Conservation (phyloP, 2,797 vertebrate species). For the Crypturellus tataupa region DNA sequence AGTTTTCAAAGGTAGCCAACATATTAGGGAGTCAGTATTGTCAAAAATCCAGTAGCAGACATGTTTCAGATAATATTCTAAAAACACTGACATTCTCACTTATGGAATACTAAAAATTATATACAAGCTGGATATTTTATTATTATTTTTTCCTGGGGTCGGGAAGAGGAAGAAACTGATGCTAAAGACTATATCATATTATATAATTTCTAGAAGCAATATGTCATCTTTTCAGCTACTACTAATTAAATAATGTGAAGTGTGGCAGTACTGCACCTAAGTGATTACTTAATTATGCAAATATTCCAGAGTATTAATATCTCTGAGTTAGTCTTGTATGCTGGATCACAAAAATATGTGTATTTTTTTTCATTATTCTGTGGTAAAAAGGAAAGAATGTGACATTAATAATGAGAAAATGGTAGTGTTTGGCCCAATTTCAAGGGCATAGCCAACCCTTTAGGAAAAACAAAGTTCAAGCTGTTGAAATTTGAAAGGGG, state of each 20-base stretch:
- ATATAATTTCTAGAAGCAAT: neutral
- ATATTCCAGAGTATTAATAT: neutral
- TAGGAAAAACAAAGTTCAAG: neutral
- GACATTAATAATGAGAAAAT: neutral
- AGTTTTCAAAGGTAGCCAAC: neutral
- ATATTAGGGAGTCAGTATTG: neutral
- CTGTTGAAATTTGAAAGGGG: too few species aligned
- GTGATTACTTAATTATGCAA: neutral
- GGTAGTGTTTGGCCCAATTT: neutral
- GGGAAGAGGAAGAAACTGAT: neutral
- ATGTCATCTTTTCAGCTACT: neutral
- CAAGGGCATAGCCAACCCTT: neutral
- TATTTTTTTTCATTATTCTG: neutral
- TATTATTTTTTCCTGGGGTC: neutral
- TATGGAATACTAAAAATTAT: neutral
- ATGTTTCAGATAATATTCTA: neutral
- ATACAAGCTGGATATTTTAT: neutral
- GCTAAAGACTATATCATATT: neutral
- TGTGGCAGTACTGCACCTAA: neutral
- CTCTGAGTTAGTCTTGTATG: neutral
- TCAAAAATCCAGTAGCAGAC: neutral
- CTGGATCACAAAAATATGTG: neutral
- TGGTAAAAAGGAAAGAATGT: neutral
- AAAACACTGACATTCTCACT: neutral
- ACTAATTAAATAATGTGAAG: neutral